Percentiles rank a stretch among this genome's conserved stretches.
phyloP scores from a whole-genome alignment of 1,140 invertebrate genomes.

The Apis dorsata region DNA sequence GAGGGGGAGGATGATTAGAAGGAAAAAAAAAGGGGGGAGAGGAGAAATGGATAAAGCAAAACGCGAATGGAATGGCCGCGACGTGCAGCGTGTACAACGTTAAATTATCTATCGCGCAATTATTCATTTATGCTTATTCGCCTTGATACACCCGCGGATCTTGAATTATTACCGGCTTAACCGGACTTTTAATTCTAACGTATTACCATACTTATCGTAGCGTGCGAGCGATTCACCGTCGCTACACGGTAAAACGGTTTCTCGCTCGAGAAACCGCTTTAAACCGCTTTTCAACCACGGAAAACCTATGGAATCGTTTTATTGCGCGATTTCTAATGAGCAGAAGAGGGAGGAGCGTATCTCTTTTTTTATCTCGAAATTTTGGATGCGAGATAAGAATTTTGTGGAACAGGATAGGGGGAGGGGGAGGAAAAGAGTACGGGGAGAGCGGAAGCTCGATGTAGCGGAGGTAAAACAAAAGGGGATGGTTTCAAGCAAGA shows the following conservation, averaged over 20 bases:
- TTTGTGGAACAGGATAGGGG: too few relatives aligned
- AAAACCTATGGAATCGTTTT: not conserved
- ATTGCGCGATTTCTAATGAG: not conserved
- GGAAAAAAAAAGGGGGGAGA: conserved; percentile 42
- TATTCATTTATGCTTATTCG: conserved; percentile 80
- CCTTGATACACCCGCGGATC: conserved; percentile 76
- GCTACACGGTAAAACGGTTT: not conserved
- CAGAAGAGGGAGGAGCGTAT: too few relatives aligned
- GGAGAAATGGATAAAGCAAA: conserved; percentile 46
- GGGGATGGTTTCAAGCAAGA: not conserved
- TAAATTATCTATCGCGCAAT: conserved; percentile 78
- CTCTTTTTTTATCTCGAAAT: not conserved
- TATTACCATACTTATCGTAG: conserved; percentile 78
- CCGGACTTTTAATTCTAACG: conserved; percentile 77
- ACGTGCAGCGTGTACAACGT: conserved; percentile 65
- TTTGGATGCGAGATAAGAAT: too few relatives aligned
- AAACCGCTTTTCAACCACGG: not conserved
- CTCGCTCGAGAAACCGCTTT: conserved; percentile 8
- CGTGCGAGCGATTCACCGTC: conserved; percentile 65
- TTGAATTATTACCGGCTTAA: conserved; percentile 79
- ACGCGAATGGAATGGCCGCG: conserved; percentile 38
- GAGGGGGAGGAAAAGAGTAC: not conserved
- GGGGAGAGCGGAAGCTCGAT: not conserved
- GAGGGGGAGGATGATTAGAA: not conserved
- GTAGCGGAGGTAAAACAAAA: conserved; percentile 15